Evolutionary conservation across 2,888 invertebrate genomes (phyloP).

Genomic region (Tricholauxania praeusta): DNA sequence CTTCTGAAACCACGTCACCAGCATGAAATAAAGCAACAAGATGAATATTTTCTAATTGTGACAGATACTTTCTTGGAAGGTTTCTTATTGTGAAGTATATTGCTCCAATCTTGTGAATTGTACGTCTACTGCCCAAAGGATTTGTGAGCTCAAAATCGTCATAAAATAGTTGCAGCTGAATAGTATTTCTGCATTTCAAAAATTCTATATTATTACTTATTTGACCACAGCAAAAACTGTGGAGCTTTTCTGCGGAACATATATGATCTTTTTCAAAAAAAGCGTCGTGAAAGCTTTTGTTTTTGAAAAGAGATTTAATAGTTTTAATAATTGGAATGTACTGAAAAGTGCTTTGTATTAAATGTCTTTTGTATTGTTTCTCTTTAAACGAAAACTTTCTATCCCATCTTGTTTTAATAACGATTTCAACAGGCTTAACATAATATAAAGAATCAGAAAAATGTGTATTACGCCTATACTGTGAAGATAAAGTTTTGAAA

Average conservation of each 20-base stretch:
- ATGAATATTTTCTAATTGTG: conserved; percentile 36
- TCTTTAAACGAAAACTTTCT: not conserved
- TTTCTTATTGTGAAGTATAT: conserved; percentile 38
- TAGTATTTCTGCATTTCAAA: no score
- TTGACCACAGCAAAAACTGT: no score
- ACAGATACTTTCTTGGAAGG: conserved; percentile 34
- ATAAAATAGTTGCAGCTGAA: conserved; percentile 18
- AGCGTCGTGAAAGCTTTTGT: not conserved
- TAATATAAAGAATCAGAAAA: conserved; percentile 22
- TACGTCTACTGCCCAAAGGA: conserved; percentile 40
- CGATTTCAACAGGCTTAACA: conserved; percentile 21
- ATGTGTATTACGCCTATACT: not conserved
- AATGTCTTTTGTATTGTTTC: no score
- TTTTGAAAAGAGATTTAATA: not conserved
- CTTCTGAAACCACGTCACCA: conserved; percentile 31
- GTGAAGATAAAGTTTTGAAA: no score
- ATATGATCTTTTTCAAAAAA: conserved; percentile 7
- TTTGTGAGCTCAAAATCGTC: conserved; percentile 44
- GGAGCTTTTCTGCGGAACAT: not conserved
- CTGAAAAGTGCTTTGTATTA: not conserved
- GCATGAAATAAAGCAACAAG: conserved; percentile 38
- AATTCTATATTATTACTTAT: no score
- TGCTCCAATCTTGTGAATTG: conserved; percentile 43
- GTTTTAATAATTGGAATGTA: conserved; percentile 2
- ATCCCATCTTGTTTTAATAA: conserved; percentile 34